Conservation (phyloP, 2,797 vertebrate genomes). For the Diplodus sargus region DNA sequence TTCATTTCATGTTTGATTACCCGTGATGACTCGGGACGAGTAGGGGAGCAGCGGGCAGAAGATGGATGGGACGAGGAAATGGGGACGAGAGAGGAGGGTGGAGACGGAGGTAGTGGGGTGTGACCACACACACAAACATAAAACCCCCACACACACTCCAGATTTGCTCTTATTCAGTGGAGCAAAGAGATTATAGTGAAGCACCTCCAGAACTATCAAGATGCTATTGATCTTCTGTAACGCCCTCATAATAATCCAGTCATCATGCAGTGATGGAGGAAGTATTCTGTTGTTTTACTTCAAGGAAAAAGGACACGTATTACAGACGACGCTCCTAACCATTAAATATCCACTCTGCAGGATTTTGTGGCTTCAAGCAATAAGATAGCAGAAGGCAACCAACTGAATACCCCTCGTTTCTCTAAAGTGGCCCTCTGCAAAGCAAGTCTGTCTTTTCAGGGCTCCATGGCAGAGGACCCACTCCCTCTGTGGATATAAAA, state of each 20-base stretch:
- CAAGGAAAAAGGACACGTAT: neutral
- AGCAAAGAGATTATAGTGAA: conserved; percentile 6
- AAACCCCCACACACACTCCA: conserved; percentile 13
- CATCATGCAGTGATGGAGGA: neutral
- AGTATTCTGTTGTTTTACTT: neutral
- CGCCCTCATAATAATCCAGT: neutral
- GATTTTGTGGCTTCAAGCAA: no score
- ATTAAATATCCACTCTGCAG: neutral
- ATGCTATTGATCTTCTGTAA: neutral
- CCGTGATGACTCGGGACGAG: conserved; percentile 42
- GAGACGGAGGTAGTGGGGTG: conserved; percentile 22
- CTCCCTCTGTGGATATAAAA: no score
- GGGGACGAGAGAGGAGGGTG: conserved; percentile 10
- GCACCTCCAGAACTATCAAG: conserved; percentile 5
- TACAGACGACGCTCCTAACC: neutral
- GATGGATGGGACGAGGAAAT: conserved; percentile 36
- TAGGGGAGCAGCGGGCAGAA: conserved; percentile 14
- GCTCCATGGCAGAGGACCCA: no score
- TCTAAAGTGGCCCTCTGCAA: no score
- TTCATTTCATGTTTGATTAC: conserved; percentile 64
- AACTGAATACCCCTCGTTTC: no score
- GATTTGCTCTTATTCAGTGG: neutral
- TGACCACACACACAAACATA: conserved; percentile 20
- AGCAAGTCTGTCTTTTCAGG: no score
- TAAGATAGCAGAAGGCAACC: no score